Evolutionary conservation across 2,113 vertebrate species (phyloP), one percentile per base, ranked within the genome.

Genomic region (Platysteira castanea): DNA sequence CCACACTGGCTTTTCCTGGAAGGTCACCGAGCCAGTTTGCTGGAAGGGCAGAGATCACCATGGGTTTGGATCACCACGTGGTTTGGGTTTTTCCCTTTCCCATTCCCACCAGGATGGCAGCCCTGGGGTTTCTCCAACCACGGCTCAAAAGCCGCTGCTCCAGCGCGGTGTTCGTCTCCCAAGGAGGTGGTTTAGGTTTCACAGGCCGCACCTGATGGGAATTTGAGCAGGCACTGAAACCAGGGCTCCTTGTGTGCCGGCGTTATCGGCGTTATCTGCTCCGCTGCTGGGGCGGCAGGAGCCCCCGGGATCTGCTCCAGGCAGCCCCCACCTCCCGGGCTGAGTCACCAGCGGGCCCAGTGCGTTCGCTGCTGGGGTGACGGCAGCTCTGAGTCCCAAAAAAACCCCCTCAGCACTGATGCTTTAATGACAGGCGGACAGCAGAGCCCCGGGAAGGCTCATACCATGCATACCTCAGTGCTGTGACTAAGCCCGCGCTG

Each of bases 341-440:
- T 91, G 94, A 94, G 74, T 91, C 94, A 94, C 93, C 57, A 2
- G 6, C 8, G 8, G 83, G 87, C 77, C 21, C 30, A 10, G 83
- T 0, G 70, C 23, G 2, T 39, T 75, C 3, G 39, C 94, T 35
- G 89, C 89, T 17, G 71, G 64, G 28, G 81, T 81, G 84, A 84
- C 57, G 19, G 87, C 96, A 93, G 91, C 87, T 61, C 60, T 2
- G 7, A 84, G 73, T 82, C 78, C 94, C 83, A 82, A 77, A 87
- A 84, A 81, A 75, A 16, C 0, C 33, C 37, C 69, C 53, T n/a
- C 63, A 9, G 49, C 27, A 1, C 53, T 1, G 61, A 56, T 42
- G 84, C 50, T 37, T 63, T 92, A 52, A 83, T 59, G 82, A 50
- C 90, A 74, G 92, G 95, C 10, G 13, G 74, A 42, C 27, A 84